Conservation (phyloP, 2,888 invertebrate genomes). For the Clusia tigrina region DNA sequence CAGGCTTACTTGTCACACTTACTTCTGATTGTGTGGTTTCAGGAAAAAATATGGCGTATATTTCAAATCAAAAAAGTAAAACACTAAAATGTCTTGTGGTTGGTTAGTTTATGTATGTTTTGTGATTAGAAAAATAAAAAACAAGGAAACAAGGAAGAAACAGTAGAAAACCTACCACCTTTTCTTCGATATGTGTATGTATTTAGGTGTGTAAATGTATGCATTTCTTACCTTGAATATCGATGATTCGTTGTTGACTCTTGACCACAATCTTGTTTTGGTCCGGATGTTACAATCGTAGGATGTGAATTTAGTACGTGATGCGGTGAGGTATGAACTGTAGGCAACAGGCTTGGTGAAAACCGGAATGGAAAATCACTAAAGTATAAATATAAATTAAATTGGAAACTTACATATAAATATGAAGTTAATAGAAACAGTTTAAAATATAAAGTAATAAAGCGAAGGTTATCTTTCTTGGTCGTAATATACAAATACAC, state of each 20-base stretch:
- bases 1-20: no score
- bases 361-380: constrained; percentile 88
- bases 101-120: no score
- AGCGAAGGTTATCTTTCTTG: no score
- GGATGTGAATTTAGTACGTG: constrained; percentile 80
- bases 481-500: no score
- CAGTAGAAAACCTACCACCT: constrained; percentile 5
- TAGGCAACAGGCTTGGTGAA: constrained; percentile 85
- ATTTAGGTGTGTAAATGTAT: not conserved
- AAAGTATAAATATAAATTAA: constrained; percentile 30
- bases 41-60: no score
- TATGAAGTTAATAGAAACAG: no score
- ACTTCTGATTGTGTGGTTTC: no score
- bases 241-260: constrained; percentile 76
- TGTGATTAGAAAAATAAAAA: no score
- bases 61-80: no score
- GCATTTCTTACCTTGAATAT: constrained; percentile 69
- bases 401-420: constrained; percentile 3
- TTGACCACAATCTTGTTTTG: constrained; percentile 73
- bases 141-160: not conserved
- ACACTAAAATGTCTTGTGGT: no score
- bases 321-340: constrained; percentile 76
- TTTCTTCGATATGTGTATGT: not conserved
- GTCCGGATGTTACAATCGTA: constrained; percentile 78
- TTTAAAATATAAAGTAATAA: no score